Conservation (phyloP, 2,888 invertebrate species). For the Tridacna crocea region DNA sequence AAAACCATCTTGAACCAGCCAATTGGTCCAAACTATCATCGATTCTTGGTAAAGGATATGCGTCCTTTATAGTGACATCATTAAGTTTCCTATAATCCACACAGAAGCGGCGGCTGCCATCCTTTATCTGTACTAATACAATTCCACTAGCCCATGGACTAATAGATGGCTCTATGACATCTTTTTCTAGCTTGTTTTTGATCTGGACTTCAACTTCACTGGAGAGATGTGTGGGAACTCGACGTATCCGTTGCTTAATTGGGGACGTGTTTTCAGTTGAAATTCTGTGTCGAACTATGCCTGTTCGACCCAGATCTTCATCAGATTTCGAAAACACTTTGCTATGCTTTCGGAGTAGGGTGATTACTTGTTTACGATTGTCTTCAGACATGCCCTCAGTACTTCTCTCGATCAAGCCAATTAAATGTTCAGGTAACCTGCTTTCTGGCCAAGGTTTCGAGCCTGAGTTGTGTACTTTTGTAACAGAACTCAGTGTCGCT, state of each 20-base stretch:
- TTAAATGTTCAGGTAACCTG: neutral
- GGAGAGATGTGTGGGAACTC: neutral
- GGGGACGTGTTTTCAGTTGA: neutral
- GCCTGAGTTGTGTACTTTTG: neutral
- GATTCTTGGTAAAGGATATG: too few relatives aligned
- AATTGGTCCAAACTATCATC: too few relatives aligned
- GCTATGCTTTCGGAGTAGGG: neutral
- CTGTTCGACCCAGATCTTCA: slow-evolving; percentile 7
- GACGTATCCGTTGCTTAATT: neutral
- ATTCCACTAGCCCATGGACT: too few relatives aligned
- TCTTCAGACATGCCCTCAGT: neutral
- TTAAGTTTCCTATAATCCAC: too few relatives aligned
- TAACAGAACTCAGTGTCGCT: neutral
- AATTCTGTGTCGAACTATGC: slow-evolving; percentile 14
- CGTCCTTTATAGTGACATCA: too few relatives aligned
- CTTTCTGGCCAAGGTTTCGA: neutral
- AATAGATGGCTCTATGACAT: too few relatives aligned
- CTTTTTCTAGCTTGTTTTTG: too few relatives aligned
- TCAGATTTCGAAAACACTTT: neutral
- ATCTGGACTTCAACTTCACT: slow-evolving; percentile 6
- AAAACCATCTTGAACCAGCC: too few relatives aligned
- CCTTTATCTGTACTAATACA: too few relatives aligned
- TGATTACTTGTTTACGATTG: neutral
- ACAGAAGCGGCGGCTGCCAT: too few relatives aligned
- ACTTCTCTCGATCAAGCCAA: slow-evolving; percentile 2